Percentiles rank a stretch among this genome's conserved stretches.
These are phyloP conservation scores for Alosa sapidissima DNA, from an alignment of 2,797 vertebrate species.

Conservation along the genomic window DNA sequence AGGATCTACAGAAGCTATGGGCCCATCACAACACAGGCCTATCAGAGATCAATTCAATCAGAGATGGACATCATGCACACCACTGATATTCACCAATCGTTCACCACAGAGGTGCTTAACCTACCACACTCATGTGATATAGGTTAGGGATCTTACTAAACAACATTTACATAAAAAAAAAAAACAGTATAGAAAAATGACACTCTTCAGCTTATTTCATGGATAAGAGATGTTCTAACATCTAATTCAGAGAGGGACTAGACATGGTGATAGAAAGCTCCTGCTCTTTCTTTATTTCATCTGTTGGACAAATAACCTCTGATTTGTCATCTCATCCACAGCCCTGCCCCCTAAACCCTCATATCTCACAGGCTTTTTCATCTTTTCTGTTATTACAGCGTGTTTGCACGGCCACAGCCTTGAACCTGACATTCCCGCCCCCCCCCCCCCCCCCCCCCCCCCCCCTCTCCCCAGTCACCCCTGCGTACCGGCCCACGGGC, in stretches of 20 bases:
- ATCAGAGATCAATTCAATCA: not conserved
- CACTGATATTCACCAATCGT: not conserved
- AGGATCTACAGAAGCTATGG: slow-evolving; percentile 28
- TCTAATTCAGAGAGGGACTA: not conserved
- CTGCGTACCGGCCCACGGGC: not conserved
- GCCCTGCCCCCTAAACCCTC: slow-evolving; percentile 14
- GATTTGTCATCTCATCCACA: slow-evolving; percentile 7
- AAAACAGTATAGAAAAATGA: no score
- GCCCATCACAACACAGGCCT: not conserved
- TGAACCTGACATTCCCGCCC: slow-evolving; percentile 41
- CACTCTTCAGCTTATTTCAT: no score
- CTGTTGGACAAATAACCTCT: not conserved
- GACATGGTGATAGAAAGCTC: not conserved
- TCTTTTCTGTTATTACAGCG: not conserved
- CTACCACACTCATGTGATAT: no score
- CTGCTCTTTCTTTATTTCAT: not conserved
- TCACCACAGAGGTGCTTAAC: not conserved
- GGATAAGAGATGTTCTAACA: not conserved
- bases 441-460: not conserved
- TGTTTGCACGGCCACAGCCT: slow-evolving; percentile 26
- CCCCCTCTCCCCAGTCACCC: not conserved
- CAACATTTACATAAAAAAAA: no score
- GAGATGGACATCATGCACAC: not conserved
- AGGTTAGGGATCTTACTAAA: no score
- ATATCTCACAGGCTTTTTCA: not conserved